Percentiles rank a stretch among this genome's conserved stretches.
phyloP scores from a whole-genome alignment of 2,797 vertebrate species.

The Eospalax fontanierii region DNA sequence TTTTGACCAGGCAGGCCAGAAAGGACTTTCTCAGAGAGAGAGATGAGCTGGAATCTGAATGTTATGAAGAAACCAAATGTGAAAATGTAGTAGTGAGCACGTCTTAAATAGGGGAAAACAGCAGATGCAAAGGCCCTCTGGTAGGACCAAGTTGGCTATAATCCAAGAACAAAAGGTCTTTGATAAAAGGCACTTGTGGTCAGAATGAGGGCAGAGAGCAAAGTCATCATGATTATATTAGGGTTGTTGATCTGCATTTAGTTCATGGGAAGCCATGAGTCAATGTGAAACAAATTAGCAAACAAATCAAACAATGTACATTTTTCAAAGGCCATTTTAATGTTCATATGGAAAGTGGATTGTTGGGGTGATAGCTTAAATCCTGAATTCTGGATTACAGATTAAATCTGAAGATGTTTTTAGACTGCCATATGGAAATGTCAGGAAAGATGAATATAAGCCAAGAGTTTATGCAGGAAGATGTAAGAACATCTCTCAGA shows the following conservation, averaged over 20 bases:
- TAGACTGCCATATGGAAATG: background rate
- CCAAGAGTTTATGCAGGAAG: background rate
- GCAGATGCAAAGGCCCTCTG: background rate
- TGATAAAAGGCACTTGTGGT: background rate
- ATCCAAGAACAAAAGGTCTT: background rate
- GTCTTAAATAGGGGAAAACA: background rate
- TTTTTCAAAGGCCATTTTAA: background rate
- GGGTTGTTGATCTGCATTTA: background rate
- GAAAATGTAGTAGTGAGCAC: background rate
- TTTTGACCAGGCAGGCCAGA: background rate
- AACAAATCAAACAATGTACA: background rate
- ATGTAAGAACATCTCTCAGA: slow-evolving; percentile 10
- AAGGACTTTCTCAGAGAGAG: background rate
- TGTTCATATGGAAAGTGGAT: background rate
- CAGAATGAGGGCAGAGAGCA: background rate
- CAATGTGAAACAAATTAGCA: background rate
- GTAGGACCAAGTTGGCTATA: background rate
- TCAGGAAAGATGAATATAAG: background rate
- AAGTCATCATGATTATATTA: background rate
- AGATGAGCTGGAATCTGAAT: background rate
- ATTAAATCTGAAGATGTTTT: background rate
- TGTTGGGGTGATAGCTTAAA: background rate
- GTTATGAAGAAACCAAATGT: background rate
- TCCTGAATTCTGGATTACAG: slow-evolving; percentile 4
- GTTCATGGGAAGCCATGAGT: background rate